Evolutionary conservation across 2,797 vertebrate genomes (phyloP).

Genomic region (Poecilia velifera): DNA sequence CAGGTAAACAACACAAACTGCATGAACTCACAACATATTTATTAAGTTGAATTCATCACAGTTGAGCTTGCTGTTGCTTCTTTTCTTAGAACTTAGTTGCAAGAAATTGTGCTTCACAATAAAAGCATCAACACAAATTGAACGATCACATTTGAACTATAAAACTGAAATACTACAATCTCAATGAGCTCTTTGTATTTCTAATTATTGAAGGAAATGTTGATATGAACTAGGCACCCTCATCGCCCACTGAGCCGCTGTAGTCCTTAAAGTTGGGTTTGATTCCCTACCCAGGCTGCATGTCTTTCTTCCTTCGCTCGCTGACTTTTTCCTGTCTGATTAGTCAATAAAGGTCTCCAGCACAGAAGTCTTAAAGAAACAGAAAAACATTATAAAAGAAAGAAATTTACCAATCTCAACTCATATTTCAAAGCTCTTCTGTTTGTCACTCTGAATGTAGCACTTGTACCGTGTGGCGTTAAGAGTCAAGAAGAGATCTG

Average conservation of each 20-base stretch:
- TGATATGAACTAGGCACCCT: background rate
- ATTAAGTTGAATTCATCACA: slow-evolving; percentile 1
- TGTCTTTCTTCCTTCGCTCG: background rate
- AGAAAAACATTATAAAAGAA: too few relatives aligned
- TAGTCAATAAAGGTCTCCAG: background rate
- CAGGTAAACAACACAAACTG: slow-evolving; percentile 37
- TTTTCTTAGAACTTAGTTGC: background rate
- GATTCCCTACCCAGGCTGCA: background rate
- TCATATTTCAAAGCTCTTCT: too few relatives aligned
- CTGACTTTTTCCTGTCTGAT: background rate
- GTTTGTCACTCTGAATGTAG: too few relatives aligned
- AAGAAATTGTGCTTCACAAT: background rate
- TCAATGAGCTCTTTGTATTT: background rate
- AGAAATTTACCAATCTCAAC: too few relatives aligned
- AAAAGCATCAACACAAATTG: background rate
- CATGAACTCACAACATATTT: slow-evolving; percentile 24
- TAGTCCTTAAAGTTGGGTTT: background rate
- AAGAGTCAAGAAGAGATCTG: too few relatives aligned
- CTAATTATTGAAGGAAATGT: background rate
- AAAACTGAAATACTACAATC: too few relatives aligned
- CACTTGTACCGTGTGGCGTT: too few relatives aligned
- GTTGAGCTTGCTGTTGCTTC: slow-evolving; percentile 30
- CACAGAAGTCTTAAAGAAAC: too few relatives aligned
- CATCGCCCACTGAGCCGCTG: background rate
- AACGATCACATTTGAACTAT: background rate